Evolutionary conservation across 2,888 invertebrate genomes (phyloP).

Genomic region (Camptogramma bilineatum): DNA sequence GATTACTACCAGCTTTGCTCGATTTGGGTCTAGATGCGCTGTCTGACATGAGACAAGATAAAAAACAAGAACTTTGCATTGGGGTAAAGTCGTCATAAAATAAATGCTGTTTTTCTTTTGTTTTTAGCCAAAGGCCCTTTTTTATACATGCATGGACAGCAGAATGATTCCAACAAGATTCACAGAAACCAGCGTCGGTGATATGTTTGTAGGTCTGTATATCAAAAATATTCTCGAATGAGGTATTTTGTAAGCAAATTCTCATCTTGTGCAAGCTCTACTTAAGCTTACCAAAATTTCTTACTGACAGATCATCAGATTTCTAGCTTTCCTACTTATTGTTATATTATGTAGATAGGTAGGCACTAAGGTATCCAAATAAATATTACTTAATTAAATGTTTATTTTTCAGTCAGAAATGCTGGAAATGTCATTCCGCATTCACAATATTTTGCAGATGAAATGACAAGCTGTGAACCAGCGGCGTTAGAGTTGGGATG

Average conservation of each 20-base stretch:
- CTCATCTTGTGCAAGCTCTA: no score
- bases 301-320: no score
- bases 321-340: no score
- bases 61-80: background rate
- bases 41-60: no score
- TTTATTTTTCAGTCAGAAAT: constrained; percentile 91
- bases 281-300: no score
- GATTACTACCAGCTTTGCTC: no score
- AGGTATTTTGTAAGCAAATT: no score
- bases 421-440: constrained; percentile 98
- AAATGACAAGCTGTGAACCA: constrained; percentile 96
- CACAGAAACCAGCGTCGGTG: constrained; percentile 97
- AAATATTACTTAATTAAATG: constrained; percentile 7
- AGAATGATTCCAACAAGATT: constrained; percentile 98
- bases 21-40: no score
- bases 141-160: constrained; percentile 99
- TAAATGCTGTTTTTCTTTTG: constrained; percentile 7
- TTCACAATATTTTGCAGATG: constrained; percentile 93
- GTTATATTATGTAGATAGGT: no score
- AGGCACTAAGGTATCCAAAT: no score
- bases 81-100: background rate
- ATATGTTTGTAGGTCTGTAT: constrained; percentile 96
- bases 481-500: constrained; percentile 98
- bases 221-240: no score
- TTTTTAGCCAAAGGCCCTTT: constrained; percentile 96